These are phyloP conservation scores for Sciaenops ocellatus DNA, from an alignment of 2,797 vertebrate species.

Conservation along the genomic window DNA sequence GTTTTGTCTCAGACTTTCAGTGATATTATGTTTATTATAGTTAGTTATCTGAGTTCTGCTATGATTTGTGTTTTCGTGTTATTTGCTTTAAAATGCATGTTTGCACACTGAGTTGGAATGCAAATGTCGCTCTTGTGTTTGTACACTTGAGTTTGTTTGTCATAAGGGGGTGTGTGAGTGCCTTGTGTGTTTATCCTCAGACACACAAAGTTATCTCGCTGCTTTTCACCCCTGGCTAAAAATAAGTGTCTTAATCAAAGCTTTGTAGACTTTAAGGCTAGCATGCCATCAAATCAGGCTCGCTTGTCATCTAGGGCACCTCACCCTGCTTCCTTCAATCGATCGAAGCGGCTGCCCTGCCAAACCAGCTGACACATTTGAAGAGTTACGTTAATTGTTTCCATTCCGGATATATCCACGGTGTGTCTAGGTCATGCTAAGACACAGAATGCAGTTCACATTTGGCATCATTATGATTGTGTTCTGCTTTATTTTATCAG, in stretches of 20 bases:
- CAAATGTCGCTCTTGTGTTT: not conserved
- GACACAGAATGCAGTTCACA: constrained; percentile 5
- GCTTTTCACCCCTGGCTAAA: constrained; percentile 61
- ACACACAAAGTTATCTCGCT: constrained; percentile 40
- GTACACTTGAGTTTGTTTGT: constrained; percentile 7
- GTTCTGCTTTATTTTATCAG: constrained; percentile 2
- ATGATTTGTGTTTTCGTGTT: not conserved
- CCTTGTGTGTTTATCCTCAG: constrained; percentile 24
- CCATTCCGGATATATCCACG: constrained; percentile 29
- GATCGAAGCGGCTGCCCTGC: constrained; percentile 15
- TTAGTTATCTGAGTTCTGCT: not conserved
- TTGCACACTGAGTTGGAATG: not conserved
- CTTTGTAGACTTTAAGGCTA: constrained; percentile 58
- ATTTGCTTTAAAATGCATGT: not conserved
- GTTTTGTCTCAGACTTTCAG: not conserved
- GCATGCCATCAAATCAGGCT: constrained; percentile 45
- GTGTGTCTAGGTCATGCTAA: constrained; percentile 18
- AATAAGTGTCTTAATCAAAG: constrained; percentile 79
- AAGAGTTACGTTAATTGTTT: constrained; percentile 26
- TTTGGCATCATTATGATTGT: not conserved
- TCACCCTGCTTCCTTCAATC: constrained; percentile 31
- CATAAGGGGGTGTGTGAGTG: not conserved
- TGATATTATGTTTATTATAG: not conserved
- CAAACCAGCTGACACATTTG: constrained; percentile 29
- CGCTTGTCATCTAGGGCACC: constrained; percentile 27